These are phyloP conservation scores for Archilochus colubris DNA, from an alignment of 2,113 vertebrate species.

Conservation along the genomic window DNA sequence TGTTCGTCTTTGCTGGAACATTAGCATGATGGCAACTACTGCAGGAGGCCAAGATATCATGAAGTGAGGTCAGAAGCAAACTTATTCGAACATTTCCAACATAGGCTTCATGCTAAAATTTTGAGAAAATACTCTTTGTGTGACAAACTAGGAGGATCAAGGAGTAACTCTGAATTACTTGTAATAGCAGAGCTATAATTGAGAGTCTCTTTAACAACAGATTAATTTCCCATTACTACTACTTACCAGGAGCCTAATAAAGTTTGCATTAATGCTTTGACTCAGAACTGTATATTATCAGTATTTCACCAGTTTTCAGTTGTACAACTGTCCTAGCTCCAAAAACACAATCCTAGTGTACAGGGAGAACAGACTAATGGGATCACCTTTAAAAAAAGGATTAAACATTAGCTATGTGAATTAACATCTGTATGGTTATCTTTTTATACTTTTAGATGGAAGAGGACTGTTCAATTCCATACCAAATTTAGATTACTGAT, in stretches of 20 bases:
- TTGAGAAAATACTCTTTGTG: background rate
- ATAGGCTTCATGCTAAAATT: background rate
- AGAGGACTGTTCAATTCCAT: background rate
- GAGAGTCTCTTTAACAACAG: background rate
- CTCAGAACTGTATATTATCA: background rate
- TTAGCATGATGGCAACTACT: background rate
- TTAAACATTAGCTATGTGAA: background rate
- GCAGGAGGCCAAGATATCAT: background rate
- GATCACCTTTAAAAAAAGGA: background rate
- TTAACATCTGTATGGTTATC: background rate
- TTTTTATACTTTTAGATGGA: background rate
- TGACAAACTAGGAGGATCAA: background rate
- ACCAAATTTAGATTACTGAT: background rate
- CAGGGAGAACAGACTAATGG: background rate
- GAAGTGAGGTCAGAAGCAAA: background rate
- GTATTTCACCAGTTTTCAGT: background rate
- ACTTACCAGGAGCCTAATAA: background rate
- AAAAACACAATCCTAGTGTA: background rate
- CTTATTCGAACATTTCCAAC: background rate
- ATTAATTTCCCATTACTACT: background rate
- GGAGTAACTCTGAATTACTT: background rate
- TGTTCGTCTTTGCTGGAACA: background rate
- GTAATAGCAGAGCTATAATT: background rate
- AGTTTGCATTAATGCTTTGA: background rate
- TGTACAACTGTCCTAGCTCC: background rate